Base-by-base conservation (phyloP, 2,113 vertebrate genomes). In the Calyptomena viridis region DNA sequence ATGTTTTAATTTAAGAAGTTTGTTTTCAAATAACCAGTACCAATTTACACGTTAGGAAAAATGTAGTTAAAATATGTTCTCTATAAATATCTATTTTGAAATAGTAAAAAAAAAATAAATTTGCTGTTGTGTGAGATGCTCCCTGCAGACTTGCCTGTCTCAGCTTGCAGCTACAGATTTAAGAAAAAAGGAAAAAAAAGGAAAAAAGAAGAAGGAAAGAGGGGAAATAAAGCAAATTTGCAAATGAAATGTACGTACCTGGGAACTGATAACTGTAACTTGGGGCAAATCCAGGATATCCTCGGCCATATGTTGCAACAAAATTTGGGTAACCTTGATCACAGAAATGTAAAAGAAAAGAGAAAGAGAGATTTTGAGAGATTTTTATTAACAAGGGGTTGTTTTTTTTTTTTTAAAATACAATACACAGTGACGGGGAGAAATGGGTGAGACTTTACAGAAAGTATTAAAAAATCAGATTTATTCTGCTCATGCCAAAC, bases 201-300 rank as follows among this genome's bases (percentile, higher is more conserved):
- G 6, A n/a, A 40, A 55, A 46, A 63, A 4, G 49, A 60, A 40
- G 55, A 40, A 88, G 64, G 91, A 90, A 82, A 94, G 77, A 78
- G 71, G 77, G 33, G 64, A 8, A 11, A 44, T n/a, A 37, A 90
- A 74, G 80, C 46, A 42, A 68, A 92, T 47, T 14, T 71, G 46
- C 58, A 68, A 88, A 82, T 11, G 72, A 84, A 42, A 86, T 7
- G 76, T 92, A 99, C 99, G 80, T 98, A 99, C 99, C 99, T 98
- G 99, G 99, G 97, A 99, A 99, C 97, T 99, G 99, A 97, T 99
- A 99, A 98, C 99, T 99, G 97, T 99, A 99, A 98, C 99, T 99
- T 53, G 99, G 99, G 97, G 99, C 98, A 93, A 99, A 99, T 98
- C 99, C 99, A 81, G 99, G 99, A 95, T 99, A 99, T 98, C 99